phyloP scores from a whole-genome alignment of 2,888 invertebrate species.

The Zhuqinia jingwanae region DNA sequence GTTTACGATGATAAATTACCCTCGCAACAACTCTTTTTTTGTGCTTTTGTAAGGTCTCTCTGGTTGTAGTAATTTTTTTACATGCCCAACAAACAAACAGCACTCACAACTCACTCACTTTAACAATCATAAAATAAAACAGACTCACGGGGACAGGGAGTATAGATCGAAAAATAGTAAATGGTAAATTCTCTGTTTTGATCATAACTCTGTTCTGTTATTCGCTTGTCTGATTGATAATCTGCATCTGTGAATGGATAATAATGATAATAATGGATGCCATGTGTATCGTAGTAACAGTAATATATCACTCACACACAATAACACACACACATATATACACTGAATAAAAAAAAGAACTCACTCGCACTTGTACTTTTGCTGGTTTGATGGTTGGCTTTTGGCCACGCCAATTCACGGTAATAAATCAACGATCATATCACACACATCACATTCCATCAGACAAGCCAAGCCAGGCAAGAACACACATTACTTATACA shows the following conservation, averaged over 20 bases:
- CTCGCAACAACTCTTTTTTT: background rate
- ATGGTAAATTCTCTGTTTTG: background rate
- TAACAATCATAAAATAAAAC: background rate
- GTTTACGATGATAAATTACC: slow-evolving; percentile 58
- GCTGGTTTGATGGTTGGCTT: slow-evolving; percentile 31
- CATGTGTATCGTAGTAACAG: background rate
- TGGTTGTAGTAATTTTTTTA: background rate
- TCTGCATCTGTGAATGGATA: slow-evolving; percentile 23
- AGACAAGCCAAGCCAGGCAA: background rate
- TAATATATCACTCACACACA: slow-evolving; percentile 3
- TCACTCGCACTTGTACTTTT: slow-evolving; percentile 24
- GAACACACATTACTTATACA: background rate
- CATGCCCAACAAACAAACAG: background rate
- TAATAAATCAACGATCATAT: slow-evolving; percentile 68
- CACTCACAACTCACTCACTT: too few relatives aligned
- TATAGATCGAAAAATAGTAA: slow-evolving; percentile 2
- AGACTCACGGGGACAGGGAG: background rate
- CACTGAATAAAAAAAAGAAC: too few relatives aligned
- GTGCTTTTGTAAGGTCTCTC: background rate
- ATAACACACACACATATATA: too few relatives aligned
- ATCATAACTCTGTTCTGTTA: background rate
- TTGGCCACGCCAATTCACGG: slow-evolving; percentile 65
- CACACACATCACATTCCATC: slow-evolving; percentile 36
- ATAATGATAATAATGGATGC: too few relatives aligned
- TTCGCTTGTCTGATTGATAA: slow-evolving; percentile 43